phyloP scores from a whole-genome alignment of 1,140 invertebrate species.

The Drosophila auraria region DNA sequence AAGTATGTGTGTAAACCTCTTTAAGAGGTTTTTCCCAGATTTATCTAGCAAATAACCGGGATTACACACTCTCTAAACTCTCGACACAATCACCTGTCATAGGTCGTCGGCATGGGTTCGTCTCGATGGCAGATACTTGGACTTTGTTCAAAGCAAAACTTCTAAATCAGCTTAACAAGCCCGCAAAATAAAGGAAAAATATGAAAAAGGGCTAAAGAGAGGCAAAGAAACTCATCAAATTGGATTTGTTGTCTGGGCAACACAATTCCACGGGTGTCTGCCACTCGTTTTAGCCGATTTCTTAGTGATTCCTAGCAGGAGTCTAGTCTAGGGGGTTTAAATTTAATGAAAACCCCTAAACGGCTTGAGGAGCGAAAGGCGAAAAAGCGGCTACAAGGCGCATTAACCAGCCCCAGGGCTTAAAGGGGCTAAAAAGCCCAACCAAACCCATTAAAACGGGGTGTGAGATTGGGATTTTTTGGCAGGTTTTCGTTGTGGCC shows the following conservation, averaged over 20 bases:
- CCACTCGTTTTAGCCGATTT: constrained; percentile 51
- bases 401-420: constrained; percentile 48
- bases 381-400: constrained; percentile 12
- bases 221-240: constrained; percentile 62
- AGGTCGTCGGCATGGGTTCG: constrained; percentile 6
- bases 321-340: constrained; percentile 59
- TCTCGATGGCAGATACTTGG: background rate
- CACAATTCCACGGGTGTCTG: constrained; percentile 37
- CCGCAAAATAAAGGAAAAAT: constrained; percentile 31
- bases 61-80: constrained; percentile 23
- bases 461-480: constrained; percentile 11
- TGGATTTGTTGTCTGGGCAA: constrained; percentile 73
- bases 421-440: constrained; percentile 38
- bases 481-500: constrained; percentile 22
- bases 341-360: constrained; percentile 71
- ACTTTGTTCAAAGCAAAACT: constrained; percentile 30
- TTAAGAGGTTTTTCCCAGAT: constrained; percentile 29
- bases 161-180: constrained; percentile 34
- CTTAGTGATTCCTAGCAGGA: constrained; percentile 16
- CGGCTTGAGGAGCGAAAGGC: constrained; percentile 5
- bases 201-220: constrained; percentile 2
- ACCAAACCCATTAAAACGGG: constrained; percentile 18
- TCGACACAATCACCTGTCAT: constrained; percentile 40
- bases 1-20: background rate
- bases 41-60: constrained; percentile 36